Evolutionary conservation across 2,888 invertebrate genomes (phyloP), one percentile per base, ranked within the genome.

Genomic region (Eristalis intricaria): DNA sequence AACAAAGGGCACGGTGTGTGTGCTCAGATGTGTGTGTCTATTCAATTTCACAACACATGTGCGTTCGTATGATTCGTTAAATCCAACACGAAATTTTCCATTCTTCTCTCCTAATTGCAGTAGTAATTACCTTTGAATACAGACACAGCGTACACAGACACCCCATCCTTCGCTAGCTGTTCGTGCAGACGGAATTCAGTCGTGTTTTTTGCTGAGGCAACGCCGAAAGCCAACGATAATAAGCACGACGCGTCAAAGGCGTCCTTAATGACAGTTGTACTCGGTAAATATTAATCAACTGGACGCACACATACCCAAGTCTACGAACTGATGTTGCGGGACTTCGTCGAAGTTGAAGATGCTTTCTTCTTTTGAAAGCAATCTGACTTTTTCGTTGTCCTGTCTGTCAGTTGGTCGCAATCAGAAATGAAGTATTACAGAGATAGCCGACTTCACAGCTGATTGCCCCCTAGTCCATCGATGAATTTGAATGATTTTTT

Each of bases 261-360:
- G 22, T 66, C 60, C 66, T 73, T 79, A 79, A 79, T 73, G 73
- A 71, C 79, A 60, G 71, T 66, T 66, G 65, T 73, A 40, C 71
- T 66, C 40, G 60, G 73, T 71, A 79, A 80, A 73, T 80, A 66
- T 66, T 73, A 80, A 80, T 80, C 73, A 73, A 73, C 79, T 60
- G 66, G 79, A 66, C 79, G 65, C 23, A 73, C 26, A 73, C 73
- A 61, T 60, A 61, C 23, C 58, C 32, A 60, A 60, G 65, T 64
- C 66, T 60, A 40, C n/a, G 56, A 69, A 63, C 38, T 63, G 70
- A 56, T 56, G 70, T 78, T 70, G 29, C 70, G 56, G 13, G 38
- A 11, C 13, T 22, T 60, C 32, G 29, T 60, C 32, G 29, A 58
- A 29, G 58, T 65, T 56, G 65, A 63, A 79, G 70, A 69, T 78